Evolutionary conservation across 2,888 invertebrate genomes (phyloP).

Genomic region (Esperia sulphurella): DNA sequence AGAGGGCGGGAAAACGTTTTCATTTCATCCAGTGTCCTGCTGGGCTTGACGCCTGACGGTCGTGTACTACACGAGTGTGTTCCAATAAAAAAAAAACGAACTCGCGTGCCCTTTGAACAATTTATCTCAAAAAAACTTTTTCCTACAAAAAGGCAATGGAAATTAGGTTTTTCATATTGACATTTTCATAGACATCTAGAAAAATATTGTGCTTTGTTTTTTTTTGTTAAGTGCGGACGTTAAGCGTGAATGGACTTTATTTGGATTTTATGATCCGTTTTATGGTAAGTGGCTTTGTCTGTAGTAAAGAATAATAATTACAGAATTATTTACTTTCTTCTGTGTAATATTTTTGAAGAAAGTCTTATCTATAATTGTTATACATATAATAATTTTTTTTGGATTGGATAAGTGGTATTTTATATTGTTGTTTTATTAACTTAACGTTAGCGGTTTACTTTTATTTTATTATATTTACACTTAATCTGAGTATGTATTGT

Average conservation of each 20-base stretch:
- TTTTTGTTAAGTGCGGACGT: constrained; percentile 10
- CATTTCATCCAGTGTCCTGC: constrained; percentile 45
- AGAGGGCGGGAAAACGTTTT: constrained; percentile 57
- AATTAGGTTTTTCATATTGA: constrained; percentile 3
- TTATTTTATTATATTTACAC: no score
- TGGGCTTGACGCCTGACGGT: constrained; percentile 43
- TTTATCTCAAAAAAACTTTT: not conserved
- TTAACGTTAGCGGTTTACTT: no score
- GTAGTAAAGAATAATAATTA: constrained; percentile 1
- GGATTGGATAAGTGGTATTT: not conserved
- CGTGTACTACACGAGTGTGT: constrained; percentile 27
- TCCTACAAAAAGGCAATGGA: not conserved
- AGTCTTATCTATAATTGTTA: not conserved
- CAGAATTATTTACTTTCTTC: not conserved
- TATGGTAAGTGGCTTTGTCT: constrained; percentile 21
- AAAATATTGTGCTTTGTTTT: constrained; percentile 10
- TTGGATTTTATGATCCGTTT: constrained; percentile 25
- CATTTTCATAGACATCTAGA: not conserved
- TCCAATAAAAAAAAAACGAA: constrained; percentile 34
- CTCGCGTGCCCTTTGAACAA: constrained; percentile 21
- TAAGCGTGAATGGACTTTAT: constrained; percentile 15
- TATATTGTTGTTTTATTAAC: not conserved
- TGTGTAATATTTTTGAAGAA: not conserved
- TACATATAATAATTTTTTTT: not conserved
- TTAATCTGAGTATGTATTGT: no score